These are phyloP conservation scores for Drosophila azteca DNA, from an alignment of 1,140 invertebrate species.

Conservation along the genomic window DNA sequence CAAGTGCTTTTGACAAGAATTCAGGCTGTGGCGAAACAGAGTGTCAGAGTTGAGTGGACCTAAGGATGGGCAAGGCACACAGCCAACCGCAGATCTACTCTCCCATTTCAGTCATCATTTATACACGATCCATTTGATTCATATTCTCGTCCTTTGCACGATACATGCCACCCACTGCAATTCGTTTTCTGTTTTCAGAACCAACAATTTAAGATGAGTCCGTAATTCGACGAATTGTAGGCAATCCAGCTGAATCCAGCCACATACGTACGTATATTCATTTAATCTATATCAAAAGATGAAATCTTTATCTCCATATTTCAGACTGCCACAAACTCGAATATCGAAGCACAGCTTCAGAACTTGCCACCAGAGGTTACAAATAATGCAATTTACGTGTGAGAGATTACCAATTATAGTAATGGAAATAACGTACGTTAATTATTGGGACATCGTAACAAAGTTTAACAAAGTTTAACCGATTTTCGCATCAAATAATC, in stretches of 20 bases:
- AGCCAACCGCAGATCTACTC: constrained; percentile 49
- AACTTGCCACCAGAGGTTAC: not conserved
- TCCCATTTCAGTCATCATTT: not conserved
- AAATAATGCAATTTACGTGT: not conserved
- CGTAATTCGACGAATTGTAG: too few relatives aligned
- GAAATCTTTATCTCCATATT: too few relatives aligned
- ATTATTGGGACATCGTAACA: constrained; percentile 7
- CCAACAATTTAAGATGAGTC: too few relatives aligned
- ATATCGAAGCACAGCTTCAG: too few relatives aligned
- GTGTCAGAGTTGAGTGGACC: too few relatives aligned
- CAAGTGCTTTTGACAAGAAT: constrained; percentile 68
- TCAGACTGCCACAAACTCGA: too few relatives aligned
- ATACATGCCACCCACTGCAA: too few relatives aligned
- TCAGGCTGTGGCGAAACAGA: not conserved
- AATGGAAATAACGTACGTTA: constrained; percentile 9
- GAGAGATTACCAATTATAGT: constrained; percentile 6
- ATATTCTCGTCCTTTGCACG: too few relatives aligned
- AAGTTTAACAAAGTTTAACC: constrained; percentile 33
- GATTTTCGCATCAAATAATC: constrained; percentile 39
- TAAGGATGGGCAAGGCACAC: not conserved
- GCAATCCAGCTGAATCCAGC: too few relatives aligned
- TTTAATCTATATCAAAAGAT: too few relatives aligned
- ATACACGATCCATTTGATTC: constrained; percentile 8
- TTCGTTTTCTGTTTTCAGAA: too few relatives aligned
- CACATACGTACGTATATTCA: too few relatives aligned